Conservation (phyloP, 53 echinoderm and acorn worm species). For the Astropecten irregularis region DNA sequence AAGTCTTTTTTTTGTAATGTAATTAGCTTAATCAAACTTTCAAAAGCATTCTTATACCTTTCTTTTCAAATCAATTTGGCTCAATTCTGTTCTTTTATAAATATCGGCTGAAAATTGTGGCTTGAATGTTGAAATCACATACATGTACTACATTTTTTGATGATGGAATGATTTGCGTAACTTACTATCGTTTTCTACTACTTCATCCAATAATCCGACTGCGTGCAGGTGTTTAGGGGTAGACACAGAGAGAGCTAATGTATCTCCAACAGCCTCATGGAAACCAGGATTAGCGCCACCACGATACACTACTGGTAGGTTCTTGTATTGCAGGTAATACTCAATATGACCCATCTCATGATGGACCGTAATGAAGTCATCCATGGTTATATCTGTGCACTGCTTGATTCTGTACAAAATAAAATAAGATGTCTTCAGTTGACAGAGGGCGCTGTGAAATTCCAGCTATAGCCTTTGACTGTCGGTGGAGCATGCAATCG, state of each 20-base stretch:
- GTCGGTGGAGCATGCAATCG: no score
- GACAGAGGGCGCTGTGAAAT: no score
- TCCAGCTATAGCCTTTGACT: no score
- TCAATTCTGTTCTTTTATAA: no score
- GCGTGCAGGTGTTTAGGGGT: conserved; percentile 75
- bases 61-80: no score
- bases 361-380: conserved; percentile 74
- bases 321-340: conserved; percentile 80
- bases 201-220: conserved; percentile 62
- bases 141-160: not conserved
- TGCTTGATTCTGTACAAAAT: conserved; percentile 63
- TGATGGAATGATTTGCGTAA: not conserved
- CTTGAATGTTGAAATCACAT: no score
- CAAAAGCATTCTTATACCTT: no score
- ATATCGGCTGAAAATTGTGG: no score
- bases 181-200: conserved; percentile 64
- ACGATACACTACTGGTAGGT: conserved; percentile 63
- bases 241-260: conserved; percentile 74
- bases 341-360: conserved; percentile 93
- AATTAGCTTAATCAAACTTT: no score
- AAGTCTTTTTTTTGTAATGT: no score
- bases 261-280: conserved; percentile 91
- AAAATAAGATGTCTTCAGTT: no score
- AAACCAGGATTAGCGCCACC: conserved; percentile 86
- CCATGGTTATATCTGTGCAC: conserved; percentile 74